phyloP scores from a whole-genome alignment of 92 coral and sea anemone species.

The Epizoanthus scotinus region DNA sequence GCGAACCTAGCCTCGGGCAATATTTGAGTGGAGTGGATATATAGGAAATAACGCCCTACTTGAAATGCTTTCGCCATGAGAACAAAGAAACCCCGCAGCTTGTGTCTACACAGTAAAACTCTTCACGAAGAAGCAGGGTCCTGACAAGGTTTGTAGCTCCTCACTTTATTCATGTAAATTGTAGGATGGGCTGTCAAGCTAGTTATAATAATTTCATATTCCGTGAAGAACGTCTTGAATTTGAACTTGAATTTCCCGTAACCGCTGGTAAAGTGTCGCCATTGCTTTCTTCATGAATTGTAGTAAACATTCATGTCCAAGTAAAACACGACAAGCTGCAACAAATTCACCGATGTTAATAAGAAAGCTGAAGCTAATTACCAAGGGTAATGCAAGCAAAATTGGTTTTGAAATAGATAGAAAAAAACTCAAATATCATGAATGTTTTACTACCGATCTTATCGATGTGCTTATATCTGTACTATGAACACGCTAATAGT shows the following conservation, averaged over 20 bases:
- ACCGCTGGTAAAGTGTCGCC: too few relatives aligned
- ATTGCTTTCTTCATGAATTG: neutral
- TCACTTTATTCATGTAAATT: neutral
- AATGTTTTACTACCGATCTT: slow-evolving; percentile 24
- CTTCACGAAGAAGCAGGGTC: slow-evolving; percentile 17
- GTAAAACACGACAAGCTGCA: neutral
- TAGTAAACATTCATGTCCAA: neutral
- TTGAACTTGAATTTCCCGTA: neutral
- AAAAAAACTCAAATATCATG: slow-evolving; percentile 11
- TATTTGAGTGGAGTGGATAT: slow-evolving; percentile 7
- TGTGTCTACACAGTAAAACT: neutral
- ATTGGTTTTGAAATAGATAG: slow-evolving; percentile 8
- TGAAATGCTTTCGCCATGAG: slow-evolving; percentile 25
- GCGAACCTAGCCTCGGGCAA: slow-evolving; percentile 21
- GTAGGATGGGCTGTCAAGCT: neutral
- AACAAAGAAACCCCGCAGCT: neutral
- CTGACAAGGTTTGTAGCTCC: neutral
- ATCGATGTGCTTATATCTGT: slow-evolving; percentile 6
- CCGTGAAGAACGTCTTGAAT: neutral
- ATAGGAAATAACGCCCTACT: slow-evolving; percentile 8
- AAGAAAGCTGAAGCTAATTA: slow-evolving; percentile 2
- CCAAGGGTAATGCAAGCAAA: slow-evolving; percentile 7
- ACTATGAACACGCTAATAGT: neutral
- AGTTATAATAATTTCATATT: neutral
- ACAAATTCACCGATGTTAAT: neutral